A percentile compares a stretch with the other conserved stretches of the same genome.
These are phyloP conservation scores for Lasius fuliginosus DNA, from an alignment of 2,888 invertebrate genomes.

Conservation along the genomic window DNA sequence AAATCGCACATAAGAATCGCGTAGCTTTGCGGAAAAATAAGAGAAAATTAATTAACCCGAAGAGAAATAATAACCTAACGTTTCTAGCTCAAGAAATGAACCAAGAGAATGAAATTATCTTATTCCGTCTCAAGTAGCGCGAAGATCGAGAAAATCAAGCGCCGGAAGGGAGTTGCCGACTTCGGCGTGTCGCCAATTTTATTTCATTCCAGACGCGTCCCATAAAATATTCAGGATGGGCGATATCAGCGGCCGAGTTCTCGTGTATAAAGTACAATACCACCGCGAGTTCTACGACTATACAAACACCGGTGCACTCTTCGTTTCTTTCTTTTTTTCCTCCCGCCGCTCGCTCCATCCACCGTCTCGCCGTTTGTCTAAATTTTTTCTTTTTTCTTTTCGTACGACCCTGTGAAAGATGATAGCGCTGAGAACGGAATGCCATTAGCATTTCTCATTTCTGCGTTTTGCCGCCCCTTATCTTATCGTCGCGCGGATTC, in stretches of 20 bases:
- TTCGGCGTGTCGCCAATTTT: slow-evolving; percentile 58
- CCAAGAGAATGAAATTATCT: slow-evolving; percentile 44
- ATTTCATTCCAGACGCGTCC: slow-evolving; percentile 63
- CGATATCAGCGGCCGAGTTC: slow-evolving; percentile 68
- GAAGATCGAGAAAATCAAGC: not conserved
- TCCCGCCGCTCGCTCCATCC: slow-evolving; percentile 5
- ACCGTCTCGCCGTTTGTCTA: not conserved
- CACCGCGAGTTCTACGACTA: slow-evolving; percentile 59
- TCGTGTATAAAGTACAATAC: slow-evolving; percentile 72
- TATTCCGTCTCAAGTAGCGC: slow-evolving; percentile 9
- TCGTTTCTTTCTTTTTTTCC: not conserved
- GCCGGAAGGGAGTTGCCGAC: not conserved
- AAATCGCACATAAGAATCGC: not conserved
- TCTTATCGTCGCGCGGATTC: slow-evolving; percentile 62
- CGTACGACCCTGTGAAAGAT: slow-evolving; percentile 69
- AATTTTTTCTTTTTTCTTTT: slow-evolving; percentile 30
- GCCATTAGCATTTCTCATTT: slow-evolving; percentile 79
- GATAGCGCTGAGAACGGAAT: slow-evolving; percentile 78
- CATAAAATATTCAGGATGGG: slow-evolving; percentile 75
- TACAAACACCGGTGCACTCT: slow-evolving; percentile 66
- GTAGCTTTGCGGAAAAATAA: slow-evolving; percentile 9
- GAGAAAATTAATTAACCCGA: slow-evolving; percentile 38
- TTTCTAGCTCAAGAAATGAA: slow-evolving; percentile 19
- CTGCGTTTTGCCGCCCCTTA: slow-evolving; percentile 75
- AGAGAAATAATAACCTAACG: slow-evolving; percentile 45